phyloP scores from a whole-genome alignment of 2,888 invertebrate species.

The Diachrysia chrysitis region DNA sequence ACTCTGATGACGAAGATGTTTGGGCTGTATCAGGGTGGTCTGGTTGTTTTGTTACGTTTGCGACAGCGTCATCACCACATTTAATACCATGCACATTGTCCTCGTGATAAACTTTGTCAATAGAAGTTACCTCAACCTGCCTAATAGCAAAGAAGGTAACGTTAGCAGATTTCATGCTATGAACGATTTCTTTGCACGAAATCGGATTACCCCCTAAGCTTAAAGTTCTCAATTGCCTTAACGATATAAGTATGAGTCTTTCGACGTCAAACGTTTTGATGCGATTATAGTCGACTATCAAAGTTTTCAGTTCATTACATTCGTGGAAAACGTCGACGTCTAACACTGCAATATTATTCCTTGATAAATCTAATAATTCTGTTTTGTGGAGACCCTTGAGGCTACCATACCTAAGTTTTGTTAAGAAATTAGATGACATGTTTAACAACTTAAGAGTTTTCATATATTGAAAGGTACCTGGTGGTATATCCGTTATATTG shows the following conservation, averaged over 20 bases:
- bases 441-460: constrained; percentile 76
- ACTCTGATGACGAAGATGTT: constrained; percentile 9
- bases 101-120: constrained; percentile 81
- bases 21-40: background rate
- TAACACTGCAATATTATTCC: constrained; percentile 71
- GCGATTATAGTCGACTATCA: constrained; percentile 80
- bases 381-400: constrained; percentile 78
- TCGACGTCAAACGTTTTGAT: constrained; percentile 77
- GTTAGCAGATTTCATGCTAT: constrained; percentile 67
- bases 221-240: constrained; percentile 69
- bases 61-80: constrained; percentile 70
- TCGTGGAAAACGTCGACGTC: constrained; percentile 82
- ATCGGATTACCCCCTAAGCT: constrained; percentile 83
- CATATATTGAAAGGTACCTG: constrained; percentile 78
- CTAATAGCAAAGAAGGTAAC: constrained; percentile 57
- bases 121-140: constrained; percentile 76
- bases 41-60: constrained; percentile 3
- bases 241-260: constrained; percentile 67
- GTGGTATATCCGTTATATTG: constrained; percentile 69
- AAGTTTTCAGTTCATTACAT: constrained; percentile 73
- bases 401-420: constrained; percentile 75
- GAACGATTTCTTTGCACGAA: constrained; percentile 78
- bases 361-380: constrained; percentile 78
- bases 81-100: constrained; percentile 84
- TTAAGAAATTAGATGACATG: constrained; percentile 75